phyloP scores from a whole-genome alignment of 2,113 vertebrate genomes.

The Peromyscus polionotus region DNA sequence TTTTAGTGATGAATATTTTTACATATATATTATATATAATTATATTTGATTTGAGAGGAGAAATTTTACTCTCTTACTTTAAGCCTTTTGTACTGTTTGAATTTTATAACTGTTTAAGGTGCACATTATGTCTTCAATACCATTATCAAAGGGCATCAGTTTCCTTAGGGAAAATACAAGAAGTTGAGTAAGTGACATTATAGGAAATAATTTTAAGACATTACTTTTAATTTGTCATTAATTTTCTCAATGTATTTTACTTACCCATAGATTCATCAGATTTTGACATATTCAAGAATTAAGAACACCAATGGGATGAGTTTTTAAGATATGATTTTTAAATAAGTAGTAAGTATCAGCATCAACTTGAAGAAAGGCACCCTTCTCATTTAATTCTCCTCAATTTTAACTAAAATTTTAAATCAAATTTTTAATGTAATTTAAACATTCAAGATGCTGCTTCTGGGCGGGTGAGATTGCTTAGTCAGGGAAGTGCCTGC shows the following conservation, averaged over 20 bases:
- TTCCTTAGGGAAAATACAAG: background rate
- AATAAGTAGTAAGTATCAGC: background rate
- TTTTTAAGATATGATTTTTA: background rate
- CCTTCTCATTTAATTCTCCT: background rate
- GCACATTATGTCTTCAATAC: background rate
- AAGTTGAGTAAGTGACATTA: background rate
- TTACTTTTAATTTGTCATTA: background rate
- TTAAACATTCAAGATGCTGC: background rate
- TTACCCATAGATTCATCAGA: background rate
- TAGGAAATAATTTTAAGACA: background rate
- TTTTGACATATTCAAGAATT: background rate
- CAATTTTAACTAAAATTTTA: background rate
- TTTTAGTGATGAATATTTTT: background rate
- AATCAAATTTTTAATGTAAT: background rate
- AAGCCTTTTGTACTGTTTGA: background rate
- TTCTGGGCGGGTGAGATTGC: background rate
- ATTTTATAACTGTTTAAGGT: background rate
- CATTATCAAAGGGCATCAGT: background rate
- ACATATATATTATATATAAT: no score
- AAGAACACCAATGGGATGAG: background rate
- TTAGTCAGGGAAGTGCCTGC: background rate
- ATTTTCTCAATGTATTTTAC: constrained; percentile 2
- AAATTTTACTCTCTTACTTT: background rate
- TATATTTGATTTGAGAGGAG: background rate
- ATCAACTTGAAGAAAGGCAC: background rate